Evolutionary conservation across 2,888 invertebrate genomes (phyloP).

Genomic region (Cheilosia scutellata): DNA sequence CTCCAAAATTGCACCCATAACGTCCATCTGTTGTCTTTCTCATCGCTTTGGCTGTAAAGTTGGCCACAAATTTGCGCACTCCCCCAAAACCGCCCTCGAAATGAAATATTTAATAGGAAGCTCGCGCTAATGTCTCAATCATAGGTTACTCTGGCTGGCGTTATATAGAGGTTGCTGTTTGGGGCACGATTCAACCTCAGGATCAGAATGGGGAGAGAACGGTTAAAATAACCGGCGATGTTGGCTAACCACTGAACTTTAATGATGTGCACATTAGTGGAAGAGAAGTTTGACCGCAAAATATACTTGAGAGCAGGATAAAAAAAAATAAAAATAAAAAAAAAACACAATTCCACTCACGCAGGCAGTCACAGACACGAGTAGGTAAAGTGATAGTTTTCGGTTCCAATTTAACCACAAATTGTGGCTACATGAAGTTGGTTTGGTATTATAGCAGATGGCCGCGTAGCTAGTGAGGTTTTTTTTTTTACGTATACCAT

Average conservation of each 20-base stretch:
- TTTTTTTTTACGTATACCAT: neutral
- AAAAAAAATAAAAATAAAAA: slow-evolving; percentile 3
- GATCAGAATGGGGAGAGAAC: slow-evolving; percentile 10
- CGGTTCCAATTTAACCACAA: slow-evolving; percentile 63
- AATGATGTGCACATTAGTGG: slow-evolving; percentile 68
- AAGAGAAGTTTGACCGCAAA: slow-evolving; percentile 64
- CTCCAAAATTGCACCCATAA: slow-evolving; percentile 33
- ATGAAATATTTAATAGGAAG: slow-evolving; percentile 59
- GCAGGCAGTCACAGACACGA: slow-evolving; percentile 36
- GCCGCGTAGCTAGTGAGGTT: neutral
- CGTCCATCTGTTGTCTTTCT: slow-evolving; percentile 42
- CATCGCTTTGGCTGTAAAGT: slow-evolving; percentile 21
- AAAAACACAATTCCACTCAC: slow-evolving; percentile 16
- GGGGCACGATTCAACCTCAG: slow-evolving; percentile 26
- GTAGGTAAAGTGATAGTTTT: slow-evolving; percentile 61
- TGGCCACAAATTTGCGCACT: slow-evolving; percentile 12
- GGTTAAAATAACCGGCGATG: slow-evolving; percentile 53
- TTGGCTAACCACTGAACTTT: slow-evolving; percentile 71
- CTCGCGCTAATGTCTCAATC: slow-evolving; percentile 67
- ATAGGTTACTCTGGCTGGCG: slow-evolving; percentile 15
- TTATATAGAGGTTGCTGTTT: neutral
- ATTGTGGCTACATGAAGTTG: slow-evolving; percentile 60
- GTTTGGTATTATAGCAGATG: slow-evolving; percentile 18
- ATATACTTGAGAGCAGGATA: slow-evolving; percentile 46
- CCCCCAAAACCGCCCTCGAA: slow-evolving; percentile 9